Evolutionary conservation across 1,140 invertebrate species (phyloP), one percentile per base, ranked within the genome.

Genomic region (Heliothis subflexa): DNA sequence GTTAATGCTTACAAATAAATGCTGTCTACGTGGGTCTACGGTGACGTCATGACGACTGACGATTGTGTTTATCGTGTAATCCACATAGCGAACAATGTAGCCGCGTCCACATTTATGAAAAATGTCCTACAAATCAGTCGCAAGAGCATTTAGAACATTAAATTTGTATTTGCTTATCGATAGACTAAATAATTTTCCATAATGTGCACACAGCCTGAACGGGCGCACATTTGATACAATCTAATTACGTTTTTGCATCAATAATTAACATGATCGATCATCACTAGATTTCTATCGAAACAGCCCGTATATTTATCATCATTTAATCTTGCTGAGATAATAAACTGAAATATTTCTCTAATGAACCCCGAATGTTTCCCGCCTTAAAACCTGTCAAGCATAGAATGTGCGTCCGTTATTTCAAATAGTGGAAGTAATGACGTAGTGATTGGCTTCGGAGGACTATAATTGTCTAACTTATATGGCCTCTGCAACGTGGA

Each of bases 1-100:
- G 87, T 91, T 93, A 90, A 92, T 90, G 85, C 90, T 94, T 93
- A 92, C 71, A 88, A 89, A 90, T 92, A 93, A 94, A 93, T 91
- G 89, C 89, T 89, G 79, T 83, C 90, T 93, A 92, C 83, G 79
- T 90, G 87, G 86, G 74, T 40, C 50, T 77, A 77, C 66, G 61
- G 72, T 50, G 70, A 57, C 9, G 7, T 25, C 21, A 5, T 10
- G 28, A 57, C 33, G 14, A 57, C 18, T 40, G 21, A 57, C 16
- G 12, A 52, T 57, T 45, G 18, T 47, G 28, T 74, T 40, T 47
- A 45, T 25, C 18, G 45, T 62, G 68, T 55, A 71, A 71, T 54
- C 50, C 68, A 72, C 50, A 18, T 40, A n/a, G 25, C 47, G 18
- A 21, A 68, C 11, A 49, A 66, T 49, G 45, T 7, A 61, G 16